Evolutionary conservation across 2,797 vertebrate genomes (phyloP).

Genomic region (Acanthornis magna): DNA sequence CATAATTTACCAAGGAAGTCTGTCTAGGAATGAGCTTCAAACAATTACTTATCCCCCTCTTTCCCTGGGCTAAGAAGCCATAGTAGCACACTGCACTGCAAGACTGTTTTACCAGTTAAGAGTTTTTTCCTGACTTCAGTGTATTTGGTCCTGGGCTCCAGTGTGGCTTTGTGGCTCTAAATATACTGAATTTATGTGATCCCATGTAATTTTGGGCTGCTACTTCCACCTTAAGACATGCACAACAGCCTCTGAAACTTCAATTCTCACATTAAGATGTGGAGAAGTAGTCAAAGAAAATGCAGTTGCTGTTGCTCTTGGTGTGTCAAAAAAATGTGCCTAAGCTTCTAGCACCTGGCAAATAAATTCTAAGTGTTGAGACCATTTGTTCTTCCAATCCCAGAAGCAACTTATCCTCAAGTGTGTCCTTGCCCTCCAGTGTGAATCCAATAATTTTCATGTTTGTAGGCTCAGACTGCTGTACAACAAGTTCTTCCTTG

Average conservation of each 20-base stretch:
- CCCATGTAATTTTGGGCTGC: neutral
- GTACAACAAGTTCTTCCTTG: neutral
- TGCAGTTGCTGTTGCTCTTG: neutral
- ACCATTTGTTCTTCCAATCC: neutral
- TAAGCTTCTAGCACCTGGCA: neutral
- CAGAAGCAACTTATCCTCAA: neutral
- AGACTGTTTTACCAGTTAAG: neutral
- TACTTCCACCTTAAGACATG: neutral
- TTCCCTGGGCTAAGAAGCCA: neutral
- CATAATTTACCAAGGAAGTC: neutral
- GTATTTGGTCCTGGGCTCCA: neutral
- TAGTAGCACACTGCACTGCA: neutral
- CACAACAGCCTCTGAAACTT: neutral
- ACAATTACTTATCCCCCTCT: neutral
- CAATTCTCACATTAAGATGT: neutral
- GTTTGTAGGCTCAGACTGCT: neutral
- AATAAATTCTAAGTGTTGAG: neutral
- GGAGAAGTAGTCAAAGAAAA: neutral
- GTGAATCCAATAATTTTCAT: neutral
- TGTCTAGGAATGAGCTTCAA: neutral
- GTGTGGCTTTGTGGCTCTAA: neutral
- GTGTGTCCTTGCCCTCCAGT: neutral
- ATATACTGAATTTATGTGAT: neutral
- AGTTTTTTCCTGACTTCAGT: neutral
- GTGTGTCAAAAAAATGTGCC: neutral